A percentile compares a stretch with the other conserved stretches of the same genome.
These are phyloP conservation scores for Apoda limacodes DNA, from an alignment of 2,888 invertebrate genomes.

Conservation along the genomic window DNA sequence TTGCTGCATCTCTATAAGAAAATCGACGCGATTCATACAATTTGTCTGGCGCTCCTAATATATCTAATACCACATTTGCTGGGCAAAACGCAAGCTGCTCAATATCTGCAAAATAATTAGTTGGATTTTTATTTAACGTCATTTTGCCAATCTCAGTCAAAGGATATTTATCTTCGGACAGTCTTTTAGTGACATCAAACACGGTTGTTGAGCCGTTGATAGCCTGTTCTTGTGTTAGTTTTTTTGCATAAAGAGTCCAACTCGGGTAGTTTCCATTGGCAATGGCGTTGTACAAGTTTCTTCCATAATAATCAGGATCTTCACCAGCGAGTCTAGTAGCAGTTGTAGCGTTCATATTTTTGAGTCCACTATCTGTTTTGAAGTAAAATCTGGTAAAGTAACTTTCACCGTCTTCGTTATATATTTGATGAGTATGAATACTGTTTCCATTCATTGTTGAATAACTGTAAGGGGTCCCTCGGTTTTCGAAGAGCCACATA, in stretches of 20 bases:
- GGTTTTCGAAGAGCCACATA: conserved; percentile 84
- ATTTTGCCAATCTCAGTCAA: conserved; percentile 85
- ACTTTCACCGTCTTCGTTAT: conserved; percentile 76
- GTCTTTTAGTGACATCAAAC: conserved; percentile 90
- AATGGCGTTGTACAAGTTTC: conserved; percentile 89
- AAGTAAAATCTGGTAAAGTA: conserved; percentile 90
- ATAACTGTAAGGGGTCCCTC: conserved; percentile 90
- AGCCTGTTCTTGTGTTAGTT: conserved; percentile 85
- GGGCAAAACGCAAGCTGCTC: conserved; percentile 92
- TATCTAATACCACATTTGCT: conserved; percentile 88
- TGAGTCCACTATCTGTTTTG: conserved; percentile 88
- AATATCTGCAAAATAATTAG: conserved; percentile 91
- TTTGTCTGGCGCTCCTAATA: conserved; percentile 90
- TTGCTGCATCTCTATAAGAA: conserved; percentile 89
- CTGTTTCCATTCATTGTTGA: conserved; percentile 94
- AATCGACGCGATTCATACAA: conserved; percentile 87
- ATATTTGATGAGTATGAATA: conserved; percentile 88
- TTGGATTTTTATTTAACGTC: conserved; percentile 86
- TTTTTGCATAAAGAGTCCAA: conserved; percentile 83
- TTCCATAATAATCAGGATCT: conserved; percentile 87
- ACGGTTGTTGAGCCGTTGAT: conserved; percentile 83
- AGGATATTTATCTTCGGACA: conserved; percentile 82
- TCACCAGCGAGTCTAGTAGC: conserved; percentile 73
- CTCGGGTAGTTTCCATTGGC: conserved; percentile 75
- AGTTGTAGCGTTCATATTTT: conserved; percentile 74